Conservation (phyloP, 2,113 vertebrate genomes). For the Xerus inauris region DNA sequence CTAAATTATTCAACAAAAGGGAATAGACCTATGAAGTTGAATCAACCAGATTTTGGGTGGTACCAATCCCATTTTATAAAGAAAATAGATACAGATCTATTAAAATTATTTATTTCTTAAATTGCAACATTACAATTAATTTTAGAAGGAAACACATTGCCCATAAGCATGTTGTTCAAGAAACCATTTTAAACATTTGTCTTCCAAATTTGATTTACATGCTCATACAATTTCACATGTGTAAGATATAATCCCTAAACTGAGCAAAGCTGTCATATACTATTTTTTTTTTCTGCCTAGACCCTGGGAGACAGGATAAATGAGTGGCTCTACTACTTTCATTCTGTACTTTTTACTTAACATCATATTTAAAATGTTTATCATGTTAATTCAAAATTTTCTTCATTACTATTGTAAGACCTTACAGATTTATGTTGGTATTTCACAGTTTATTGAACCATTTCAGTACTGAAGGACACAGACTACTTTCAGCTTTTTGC, state of each 20-base stretch:
- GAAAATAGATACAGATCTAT: constrained; percentile 42
- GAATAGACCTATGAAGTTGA: constrained; percentile 47
- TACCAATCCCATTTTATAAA: background rate
- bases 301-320: background rate
- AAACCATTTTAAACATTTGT: background rate
- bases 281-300: background rate
- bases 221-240: constrained; percentile 25
- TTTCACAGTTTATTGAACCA: background rate
- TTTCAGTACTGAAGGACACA: background rate
- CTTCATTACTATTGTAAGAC: background rate
- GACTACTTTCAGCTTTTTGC: background rate
- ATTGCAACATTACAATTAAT: constrained; percentile 56
- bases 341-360: background rate
- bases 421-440: background rate
- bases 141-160: background rate
- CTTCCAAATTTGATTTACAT: background rate
- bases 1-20: constrained; percentile 76
- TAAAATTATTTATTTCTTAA: constrained; percentile 35
- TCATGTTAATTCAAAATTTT: background rate
- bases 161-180: background rate
- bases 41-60: constrained; percentile 9
- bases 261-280: background rate
- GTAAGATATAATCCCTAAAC: background rate
- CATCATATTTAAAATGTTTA: constrained; percentile 7
- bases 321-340: background rate